A percentile compares a stretch with the other conserved stretches of the same genome.
Conservation (phyloP, 2,797 vertebrate species). For the Platyrinchus mystaceus region DNA sequence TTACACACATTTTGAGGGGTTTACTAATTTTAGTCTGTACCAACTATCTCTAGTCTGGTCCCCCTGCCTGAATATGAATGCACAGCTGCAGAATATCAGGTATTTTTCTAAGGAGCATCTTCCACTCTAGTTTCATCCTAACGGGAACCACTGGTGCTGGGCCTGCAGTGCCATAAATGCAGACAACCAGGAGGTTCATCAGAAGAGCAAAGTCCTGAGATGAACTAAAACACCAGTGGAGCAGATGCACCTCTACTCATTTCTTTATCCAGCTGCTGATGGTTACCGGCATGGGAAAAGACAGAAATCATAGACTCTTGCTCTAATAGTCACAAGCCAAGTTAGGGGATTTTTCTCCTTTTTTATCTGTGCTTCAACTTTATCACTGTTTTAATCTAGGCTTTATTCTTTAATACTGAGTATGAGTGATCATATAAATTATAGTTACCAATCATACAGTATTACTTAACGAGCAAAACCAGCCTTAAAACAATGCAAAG, state of each 20-base stretch:
- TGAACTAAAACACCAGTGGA: not conserved
- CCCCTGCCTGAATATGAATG: not conserved
- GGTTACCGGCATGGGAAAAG: not conserved
- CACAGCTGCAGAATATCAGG: not conserved
- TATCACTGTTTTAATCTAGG: not conserved
- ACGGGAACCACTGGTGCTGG: not conserved
- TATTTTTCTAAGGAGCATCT: not conserved
- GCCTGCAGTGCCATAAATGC: not conserved
- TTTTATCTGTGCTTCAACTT: not conserved
- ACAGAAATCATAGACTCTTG: not conserved
- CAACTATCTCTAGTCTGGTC: not conserved
- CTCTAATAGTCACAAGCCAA: not conserved
- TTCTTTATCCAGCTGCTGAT: not conserved
- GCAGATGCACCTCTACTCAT: not conserved
- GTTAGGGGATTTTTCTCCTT: rapidly evolving
- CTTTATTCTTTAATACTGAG: not conserved
- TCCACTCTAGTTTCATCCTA: not conserved
- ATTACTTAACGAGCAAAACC: not conserved
- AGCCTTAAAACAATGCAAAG: not conserved
- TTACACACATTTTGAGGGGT: not conserved
- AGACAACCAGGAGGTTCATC: not conserved
- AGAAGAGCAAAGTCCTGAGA: not conserved
- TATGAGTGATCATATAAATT: not conserved
- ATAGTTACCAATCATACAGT: not conserved
- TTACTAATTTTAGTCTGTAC: not conserved